Conservation (phyloP, 2,888 invertebrate species). For the Thymelicus acteon region DNA sequence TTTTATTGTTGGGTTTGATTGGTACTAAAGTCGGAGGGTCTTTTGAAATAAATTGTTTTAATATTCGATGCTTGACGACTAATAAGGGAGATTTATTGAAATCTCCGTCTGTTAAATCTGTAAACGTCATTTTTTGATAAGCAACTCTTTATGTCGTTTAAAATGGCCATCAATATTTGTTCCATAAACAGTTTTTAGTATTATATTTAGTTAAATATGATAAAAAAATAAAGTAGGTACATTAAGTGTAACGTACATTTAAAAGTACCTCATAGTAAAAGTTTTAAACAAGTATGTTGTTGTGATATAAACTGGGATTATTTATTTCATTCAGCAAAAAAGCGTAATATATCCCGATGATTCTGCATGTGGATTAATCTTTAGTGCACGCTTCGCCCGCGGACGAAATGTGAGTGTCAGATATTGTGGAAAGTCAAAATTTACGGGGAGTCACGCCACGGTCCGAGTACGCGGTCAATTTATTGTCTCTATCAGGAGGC, state of each 20-base stretch:
- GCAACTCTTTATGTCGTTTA: too few relatives aligned
- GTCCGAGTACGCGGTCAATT: constrained; percentile 54
- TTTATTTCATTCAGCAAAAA: neutral
- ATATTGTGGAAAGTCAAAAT: constrained; percentile 66
- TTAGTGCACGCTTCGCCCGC: constrained; percentile 65
- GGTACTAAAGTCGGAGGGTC: constrained; percentile 14
- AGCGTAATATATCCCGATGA: constrained; percentile 10
- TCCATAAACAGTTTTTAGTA: too few relatives aligned
- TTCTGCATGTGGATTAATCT: constrained; percentile 60
- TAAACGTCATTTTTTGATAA: too few relatives aligned
- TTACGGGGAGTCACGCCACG: constrained; percentile 65
- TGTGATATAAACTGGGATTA: neutral
- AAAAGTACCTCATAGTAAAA: too few relatives aligned
- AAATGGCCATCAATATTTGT: too few relatives aligned
- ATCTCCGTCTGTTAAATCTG: too few relatives aligned
- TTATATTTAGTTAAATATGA: too few relatives aligned
- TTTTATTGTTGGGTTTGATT: constrained; percentile 29
- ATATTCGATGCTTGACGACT: constrained; percentile 10
- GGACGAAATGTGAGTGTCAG: constrained; percentile 54
- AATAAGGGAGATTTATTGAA: too few relatives aligned
- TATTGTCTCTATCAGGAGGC: constrained; percentile 61
- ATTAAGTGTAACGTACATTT: too few relatives aligned
- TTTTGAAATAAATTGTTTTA: constrained; percentile 1
- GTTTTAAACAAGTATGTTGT: too few relatives aligned
- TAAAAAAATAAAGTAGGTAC: too few relatives aligned